phyloP scores from a whole-genome alignment of 2,888 invertebrate species.

The Sinohyriopsis cumingii region DNA sequence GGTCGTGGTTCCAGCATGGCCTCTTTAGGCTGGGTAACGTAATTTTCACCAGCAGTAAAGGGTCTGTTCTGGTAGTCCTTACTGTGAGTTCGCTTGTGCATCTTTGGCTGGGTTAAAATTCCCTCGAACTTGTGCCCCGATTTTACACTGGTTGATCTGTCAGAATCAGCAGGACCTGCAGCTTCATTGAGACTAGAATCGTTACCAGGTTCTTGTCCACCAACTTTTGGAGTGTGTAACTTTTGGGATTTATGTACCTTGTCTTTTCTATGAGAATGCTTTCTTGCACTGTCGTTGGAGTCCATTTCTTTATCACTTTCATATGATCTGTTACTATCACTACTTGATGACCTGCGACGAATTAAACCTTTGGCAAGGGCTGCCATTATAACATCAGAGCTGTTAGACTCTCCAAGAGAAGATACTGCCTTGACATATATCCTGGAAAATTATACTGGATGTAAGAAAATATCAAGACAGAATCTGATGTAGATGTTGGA shows the following conservation, averaged over 20 bases:
- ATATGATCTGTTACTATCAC: slow-evolving; percentile 48
- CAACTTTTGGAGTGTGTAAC: slow-evolving; percentile 26
- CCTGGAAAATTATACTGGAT: slow-evolving; percentile 38
- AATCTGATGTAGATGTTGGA: neutral
- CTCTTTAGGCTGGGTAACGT: slow-evolving; percentile 31
- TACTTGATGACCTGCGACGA: slow-evolving; percentile 39
- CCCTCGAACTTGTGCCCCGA: slow-evolving; percentile 35
- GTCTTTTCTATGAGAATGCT: slow-evolving; percentile 36
- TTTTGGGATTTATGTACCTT: slow-evolving; percentile 27
- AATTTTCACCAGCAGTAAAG: slow-evolving; percentile 14
- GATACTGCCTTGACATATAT: slow-evolving; percentile 65
- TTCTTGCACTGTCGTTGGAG: slow-evolving; percentile 50
- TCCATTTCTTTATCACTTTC: slow-evolving; percentile 55
- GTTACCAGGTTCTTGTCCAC: slow-evolving; percentile 24
- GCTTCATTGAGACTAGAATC: slow-evolving; percentile 35
- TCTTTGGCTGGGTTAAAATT: slow-evolving; percentile 48
- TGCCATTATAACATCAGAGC: slow-evolving; percentile 62
- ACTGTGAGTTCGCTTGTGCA: slow-evolving; percentile 48
- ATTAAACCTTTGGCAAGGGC: slow-evolving; percentile 45
- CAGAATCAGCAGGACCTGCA: slow-evolving; percentile 10
- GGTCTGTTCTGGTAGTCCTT: slow-evolving; percentile 35
- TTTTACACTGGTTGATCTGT: slow-evolving; percentile 33
- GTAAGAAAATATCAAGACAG: neutral
- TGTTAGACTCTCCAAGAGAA: slow-evolving; percentile 64
- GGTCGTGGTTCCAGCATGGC: slow-evolving; percentile 27